A percentile compares a stretch with the other conserved stretches of the same genome.
These are phyloP conservation scores for Sapayoa aenigma DNA, from an alignment of 2,113 vertebrate species.

Conservation along the genomic window DNA sequence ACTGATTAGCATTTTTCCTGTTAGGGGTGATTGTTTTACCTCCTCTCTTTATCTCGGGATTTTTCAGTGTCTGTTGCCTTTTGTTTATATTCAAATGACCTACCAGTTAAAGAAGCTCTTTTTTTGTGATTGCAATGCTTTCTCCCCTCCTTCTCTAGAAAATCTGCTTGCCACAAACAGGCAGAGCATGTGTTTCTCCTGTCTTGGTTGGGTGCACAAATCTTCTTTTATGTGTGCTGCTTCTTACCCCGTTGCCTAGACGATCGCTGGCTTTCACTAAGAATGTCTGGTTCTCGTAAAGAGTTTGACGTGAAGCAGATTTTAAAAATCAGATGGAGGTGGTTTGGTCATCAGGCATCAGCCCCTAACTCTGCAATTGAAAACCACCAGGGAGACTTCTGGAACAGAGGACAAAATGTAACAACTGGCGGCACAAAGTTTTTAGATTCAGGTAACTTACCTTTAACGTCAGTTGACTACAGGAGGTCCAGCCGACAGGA, in stretches of 20 bases:
- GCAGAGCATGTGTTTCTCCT: constrained; percentile 73
- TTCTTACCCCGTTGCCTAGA: constrained; percentile 87
- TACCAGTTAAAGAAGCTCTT: constrained; percentile 34
- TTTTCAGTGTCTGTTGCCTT: constrained; percentile 55
- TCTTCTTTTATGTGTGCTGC: constrained; percentile 73
- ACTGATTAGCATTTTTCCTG: constrained; percentile 62
- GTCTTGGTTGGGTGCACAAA: constrained; percentile 77
- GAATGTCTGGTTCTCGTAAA: constrained; percentile 96
- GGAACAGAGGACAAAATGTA: constrained; percentile 78
- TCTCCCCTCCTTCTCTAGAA: constrained; percentile 50
- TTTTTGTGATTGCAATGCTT: constrained; percentile 52
- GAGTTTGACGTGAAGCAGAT: constrained; percentile 99
- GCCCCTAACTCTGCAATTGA: constrained; percentile 72
- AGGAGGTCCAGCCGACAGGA: constrained; percentile 88
- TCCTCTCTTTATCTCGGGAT: constrained; percentile 17
- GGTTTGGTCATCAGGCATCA: constrained; percentile 92
- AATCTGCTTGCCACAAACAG: constrained; percentile 67
- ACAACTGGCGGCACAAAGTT: constrained; percentile 83
- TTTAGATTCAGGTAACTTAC: constrained; percentile 76
- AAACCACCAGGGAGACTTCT: constrained; percentile 84
- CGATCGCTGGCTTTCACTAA: constrained; percentile 82
- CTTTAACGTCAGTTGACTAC: constrained; percentile 77
- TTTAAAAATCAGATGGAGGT: constrained; percentile 95
- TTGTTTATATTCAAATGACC: constrained; percentile 67
- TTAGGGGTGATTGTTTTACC: constrained; percentile 66